A percentile compares a stretch with the other conserved stretches of the same genome.
Conservation (phyloP, 2,797 vertebrate genomes). For the Scleropages formosus region DNA sequence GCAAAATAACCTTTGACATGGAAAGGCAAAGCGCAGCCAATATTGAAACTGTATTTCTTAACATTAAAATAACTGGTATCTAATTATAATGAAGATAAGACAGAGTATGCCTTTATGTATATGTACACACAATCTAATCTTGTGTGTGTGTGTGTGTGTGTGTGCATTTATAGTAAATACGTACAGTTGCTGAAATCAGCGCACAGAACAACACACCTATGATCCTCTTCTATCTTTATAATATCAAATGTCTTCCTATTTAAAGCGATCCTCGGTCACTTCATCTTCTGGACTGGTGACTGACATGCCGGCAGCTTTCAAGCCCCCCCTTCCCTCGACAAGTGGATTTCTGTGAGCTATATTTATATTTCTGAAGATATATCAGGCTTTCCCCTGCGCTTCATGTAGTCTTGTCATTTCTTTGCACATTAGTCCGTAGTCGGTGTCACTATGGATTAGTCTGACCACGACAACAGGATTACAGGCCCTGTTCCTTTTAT, state of each 20-base stretch:
- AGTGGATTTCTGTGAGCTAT: neutral
- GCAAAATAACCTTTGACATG: neutral
- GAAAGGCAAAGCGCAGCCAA: neutral
- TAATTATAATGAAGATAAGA: too few species aligned
- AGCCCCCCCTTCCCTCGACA: neutral
- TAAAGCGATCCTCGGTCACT: neutral
- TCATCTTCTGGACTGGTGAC: conserved; percentile 1
- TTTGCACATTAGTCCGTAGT: neutral
- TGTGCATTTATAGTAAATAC: too few species aligned
- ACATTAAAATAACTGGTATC: too few species aligned
- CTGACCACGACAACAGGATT: neutral
- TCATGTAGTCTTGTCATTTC: neutral
- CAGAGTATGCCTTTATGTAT: neutral
- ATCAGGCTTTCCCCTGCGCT: neutral
- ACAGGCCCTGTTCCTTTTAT: too few species aligned
- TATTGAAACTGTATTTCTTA: neutral
- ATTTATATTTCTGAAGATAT: neutral
- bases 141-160: neutral
- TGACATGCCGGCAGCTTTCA: conserved; percentile 9
- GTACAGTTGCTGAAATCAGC: neutral
- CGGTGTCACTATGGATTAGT: neutral
- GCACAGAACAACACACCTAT: neutral
- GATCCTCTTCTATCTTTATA: neutral
- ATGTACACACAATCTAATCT: too few species aligned
- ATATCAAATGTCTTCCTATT: conserved; percentile 21